These are phyloP conservation scores for Pithys albifrons DNA, from an alignment of 2,113 vertebrate species.

Conservation along the genomic window DNA sequence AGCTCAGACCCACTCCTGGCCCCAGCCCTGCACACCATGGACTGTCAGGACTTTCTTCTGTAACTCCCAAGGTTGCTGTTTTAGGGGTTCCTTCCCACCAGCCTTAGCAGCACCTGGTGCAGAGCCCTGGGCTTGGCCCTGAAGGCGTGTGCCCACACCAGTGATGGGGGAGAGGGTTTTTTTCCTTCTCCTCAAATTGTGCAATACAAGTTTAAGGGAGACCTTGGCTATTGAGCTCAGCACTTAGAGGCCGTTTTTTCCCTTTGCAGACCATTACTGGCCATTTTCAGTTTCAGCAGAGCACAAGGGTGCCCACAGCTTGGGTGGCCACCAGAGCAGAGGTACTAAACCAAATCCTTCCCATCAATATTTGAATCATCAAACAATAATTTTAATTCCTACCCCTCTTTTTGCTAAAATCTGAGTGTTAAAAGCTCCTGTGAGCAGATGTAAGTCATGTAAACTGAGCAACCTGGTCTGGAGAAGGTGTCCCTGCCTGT, in stretches of 20 bases:
- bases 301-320: neutral
- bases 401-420: neutral
- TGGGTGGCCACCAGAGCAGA: accelerated
- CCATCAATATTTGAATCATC: neutral
- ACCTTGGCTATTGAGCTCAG: neutral
- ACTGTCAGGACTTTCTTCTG: too few relatives aligned
- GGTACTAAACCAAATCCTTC: neutral
- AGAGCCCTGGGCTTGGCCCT: neutral
- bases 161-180: accelerated
- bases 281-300: neutral
- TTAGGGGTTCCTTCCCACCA: neutral
- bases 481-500: neutral
- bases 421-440: neutral
- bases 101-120: neutral
- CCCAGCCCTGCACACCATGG: neutral
- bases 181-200: neutral
- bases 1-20: neutral
- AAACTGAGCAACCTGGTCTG: neutral
- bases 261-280: neutral
- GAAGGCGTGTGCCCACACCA: neutral
- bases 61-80: neutral
- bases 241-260: neutral
- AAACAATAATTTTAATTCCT: neutral
- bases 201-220: neutral
- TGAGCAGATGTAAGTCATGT: neutral